These are phyloP conservation scores for Drosophila colorata DNA, from an alignment of 2,888 invertebrate species.

Conservation along the genomic window DNA sequence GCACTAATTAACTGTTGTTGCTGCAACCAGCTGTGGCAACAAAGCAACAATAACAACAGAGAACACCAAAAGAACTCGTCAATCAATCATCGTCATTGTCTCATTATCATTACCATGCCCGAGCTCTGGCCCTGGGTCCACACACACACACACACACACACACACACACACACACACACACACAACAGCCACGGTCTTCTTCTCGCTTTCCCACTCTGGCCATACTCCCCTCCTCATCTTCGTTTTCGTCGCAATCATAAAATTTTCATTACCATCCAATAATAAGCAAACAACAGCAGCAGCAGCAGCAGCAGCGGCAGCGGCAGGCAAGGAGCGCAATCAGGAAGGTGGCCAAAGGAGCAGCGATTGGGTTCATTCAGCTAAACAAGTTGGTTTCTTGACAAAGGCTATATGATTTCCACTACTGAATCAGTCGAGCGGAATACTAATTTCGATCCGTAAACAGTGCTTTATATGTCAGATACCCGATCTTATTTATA, in stretches of 20 bases:
- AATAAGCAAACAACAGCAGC: slow-evolving; percentile 52
- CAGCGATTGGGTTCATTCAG: neutral
- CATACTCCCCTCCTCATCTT: slow-evolving; percentile 6
- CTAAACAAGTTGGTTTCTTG: slow-evolving; percentile 2
- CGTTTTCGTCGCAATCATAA: slow-evolving; percentile 58
- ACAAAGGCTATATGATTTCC: neutral
- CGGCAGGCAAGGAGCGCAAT: slow-evolving; percentile 6
- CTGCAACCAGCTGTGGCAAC: slow-evolving; percentile 17
- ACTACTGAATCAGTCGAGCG: neutral
- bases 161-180: neutral
- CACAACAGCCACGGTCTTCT: slow-evolving; percentile 2
- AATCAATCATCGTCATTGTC: slow-evolving; percentile 69
- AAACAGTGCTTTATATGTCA: neutral
- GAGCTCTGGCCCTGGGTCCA: neutral
- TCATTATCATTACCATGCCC: slow-evolving; percentile 67
- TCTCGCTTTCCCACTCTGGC: too few species aligned
- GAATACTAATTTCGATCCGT: slow-evolving; percentile 1
- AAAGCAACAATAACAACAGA: slow-evolving; percentile 20
- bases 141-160: neutral
- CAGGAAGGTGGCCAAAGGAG: neutral
- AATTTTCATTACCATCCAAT: slow-evolving; percentile 73
- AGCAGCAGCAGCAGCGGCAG: slow-evolving; percentile 10
- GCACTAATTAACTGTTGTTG: slow-evolving; percentile 48
- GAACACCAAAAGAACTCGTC: slow-evolving; percentile 48
- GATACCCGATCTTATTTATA: too few species aligned